Conservation (phyloP, 2,113 vertebrate genomes). For the Tragelaphus buxtoni region DNA sequence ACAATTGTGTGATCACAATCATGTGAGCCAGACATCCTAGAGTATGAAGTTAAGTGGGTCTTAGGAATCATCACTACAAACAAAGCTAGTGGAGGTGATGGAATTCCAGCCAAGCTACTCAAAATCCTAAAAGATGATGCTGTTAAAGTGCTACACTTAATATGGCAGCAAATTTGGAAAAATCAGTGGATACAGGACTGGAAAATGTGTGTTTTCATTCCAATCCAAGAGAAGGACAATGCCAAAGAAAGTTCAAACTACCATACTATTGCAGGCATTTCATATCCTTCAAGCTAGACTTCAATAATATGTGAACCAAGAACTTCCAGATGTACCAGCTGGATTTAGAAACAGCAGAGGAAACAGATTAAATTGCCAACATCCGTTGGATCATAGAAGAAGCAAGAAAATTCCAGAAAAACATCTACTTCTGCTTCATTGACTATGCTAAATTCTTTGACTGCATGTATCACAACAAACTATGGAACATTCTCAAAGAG, state of each 20-base stretch:
- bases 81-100: background rate
- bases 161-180: background rate
- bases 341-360: background rate
- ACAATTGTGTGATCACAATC: background rate
- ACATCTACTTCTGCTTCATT: background rate
- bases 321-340: background rate
- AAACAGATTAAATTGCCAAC: background rate
- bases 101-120: background rate
- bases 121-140: background rate
- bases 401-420: background rate
- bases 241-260: background rate
- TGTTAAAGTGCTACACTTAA: background rate
- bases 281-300: background rate
- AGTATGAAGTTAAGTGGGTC: background rate
- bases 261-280: background rate
- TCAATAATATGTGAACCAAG: background rate
- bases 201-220: background rate
- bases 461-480: background rate
- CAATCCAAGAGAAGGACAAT: background rate
- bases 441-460: background rate
- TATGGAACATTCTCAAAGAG: background rate
- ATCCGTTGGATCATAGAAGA: background rate
- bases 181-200: background rate
- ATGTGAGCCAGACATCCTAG: background rate
- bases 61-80: background rate